These are phyloP conservation scores for Acronicta psi DNA, from an alignment of 2,888 invertebrate genomes.

Conservation along the genomic window DNA sequence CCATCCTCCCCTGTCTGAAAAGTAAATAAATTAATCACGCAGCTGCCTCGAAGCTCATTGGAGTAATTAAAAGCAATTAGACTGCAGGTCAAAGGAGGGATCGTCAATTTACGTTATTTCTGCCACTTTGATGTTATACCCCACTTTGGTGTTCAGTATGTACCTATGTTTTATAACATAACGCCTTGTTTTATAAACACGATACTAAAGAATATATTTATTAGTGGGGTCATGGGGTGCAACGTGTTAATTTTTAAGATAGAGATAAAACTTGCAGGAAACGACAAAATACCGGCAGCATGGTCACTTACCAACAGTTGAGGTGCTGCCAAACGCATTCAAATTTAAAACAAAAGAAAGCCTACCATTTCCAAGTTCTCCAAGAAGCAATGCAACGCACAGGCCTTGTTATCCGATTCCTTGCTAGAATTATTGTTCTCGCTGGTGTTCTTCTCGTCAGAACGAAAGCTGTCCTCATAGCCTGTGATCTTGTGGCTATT, in stretches of 20 bases:
- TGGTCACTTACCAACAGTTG: no score
- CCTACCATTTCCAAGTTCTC: slow-evolving; percentile 91
- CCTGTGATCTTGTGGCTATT: slow-evolving; percentile 67
- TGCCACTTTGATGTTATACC: not conserved
- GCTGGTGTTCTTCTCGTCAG: slow-evolving; percentile 68
- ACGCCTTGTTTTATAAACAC: no score
- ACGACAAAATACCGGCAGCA: slow-evolving; percentile 7
- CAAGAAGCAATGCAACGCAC: slow-evolving; percentile 92
- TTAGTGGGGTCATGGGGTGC: no score
- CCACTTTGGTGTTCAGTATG: no score
- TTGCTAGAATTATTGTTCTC: slow-evolving; percentile 70
- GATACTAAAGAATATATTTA: no score
- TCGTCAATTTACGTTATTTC: not conserved
- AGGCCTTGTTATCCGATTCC: slow-evolving; percentile 76
- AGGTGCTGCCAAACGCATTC: no score
- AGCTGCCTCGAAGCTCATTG: slow-evolving; percentile 18
- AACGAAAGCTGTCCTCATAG: slow-evolving; percentile 62
- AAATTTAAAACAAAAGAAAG: no score
- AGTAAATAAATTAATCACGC: slow-evolving; percentile 21
- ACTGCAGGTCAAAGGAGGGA: not conserved
- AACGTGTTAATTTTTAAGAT: no score
- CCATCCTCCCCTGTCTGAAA: slow-evolving; percentile 89
- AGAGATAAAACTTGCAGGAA: no score
- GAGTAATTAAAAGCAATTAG: slow-evolving; percentile 46
- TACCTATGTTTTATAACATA: no score